These are phyloP conservation scores for Ptyas mucosa DNA, from an alignment of 2,113 vertebrate species.

Conservation along the genomic window DNA sequence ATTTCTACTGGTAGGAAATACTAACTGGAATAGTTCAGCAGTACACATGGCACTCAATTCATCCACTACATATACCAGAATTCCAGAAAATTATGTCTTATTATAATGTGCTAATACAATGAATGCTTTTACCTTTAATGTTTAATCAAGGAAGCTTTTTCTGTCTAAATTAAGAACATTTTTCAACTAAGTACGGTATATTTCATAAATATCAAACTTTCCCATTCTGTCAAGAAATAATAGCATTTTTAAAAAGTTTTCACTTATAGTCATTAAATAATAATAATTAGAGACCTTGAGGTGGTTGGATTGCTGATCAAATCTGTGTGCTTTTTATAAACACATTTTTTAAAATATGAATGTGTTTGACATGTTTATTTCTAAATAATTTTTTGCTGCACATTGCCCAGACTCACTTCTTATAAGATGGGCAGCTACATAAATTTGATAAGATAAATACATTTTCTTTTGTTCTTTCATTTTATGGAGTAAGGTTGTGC, in stretches of 20 bases:
- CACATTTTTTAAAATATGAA: neutral
- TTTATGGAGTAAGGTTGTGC: neutral
- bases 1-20: neutral
- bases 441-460: neutral
- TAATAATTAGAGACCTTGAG: too few species aligned
- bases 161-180: neutral
- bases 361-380: neutral
- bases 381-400: neutral
- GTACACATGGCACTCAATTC: neutral
- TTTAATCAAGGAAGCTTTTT: neutral
- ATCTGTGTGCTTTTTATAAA: neutral
- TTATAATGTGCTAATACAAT: neutral
- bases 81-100: neutral
- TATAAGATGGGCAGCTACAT: neutral
- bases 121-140: neutral
- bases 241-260: neutral
- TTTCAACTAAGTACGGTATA: neutral
- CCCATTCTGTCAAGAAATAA: neutral
- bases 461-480: neutral
- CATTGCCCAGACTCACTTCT: neutral
- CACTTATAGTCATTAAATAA: neutral
- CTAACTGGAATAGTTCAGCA: neutral
- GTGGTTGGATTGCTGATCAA: neutral
- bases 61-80: neutral
- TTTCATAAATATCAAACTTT: neutral